Evolutionary conservation across 1,140 invertebrate species (phyloP), one percentile per base, ranked within the genome.

Genomic region (Camponotus pennsylvanicus): DNA sequence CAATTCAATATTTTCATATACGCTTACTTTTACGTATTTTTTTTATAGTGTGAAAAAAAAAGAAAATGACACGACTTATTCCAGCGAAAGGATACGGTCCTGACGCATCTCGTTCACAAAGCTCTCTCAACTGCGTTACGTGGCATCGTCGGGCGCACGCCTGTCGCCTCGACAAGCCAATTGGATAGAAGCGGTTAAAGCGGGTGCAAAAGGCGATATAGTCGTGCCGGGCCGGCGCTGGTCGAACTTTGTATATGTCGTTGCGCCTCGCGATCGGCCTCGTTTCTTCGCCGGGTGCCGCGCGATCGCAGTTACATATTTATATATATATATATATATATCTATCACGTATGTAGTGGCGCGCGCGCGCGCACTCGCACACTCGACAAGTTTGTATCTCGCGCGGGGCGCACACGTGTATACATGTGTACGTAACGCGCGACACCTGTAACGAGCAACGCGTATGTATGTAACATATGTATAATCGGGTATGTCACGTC

Each of bases 121-220:
- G 84, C 34, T 85, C 70, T 73, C 67, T 37, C 70, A 80, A 59
- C 52, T 76, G 69, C 61, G 75, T 85, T 73, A 45, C 69, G 73
- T 79, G 73, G 45, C 37, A 63, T 45, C 45, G 55, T 59, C 49
- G 49, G 49, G 49, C 49, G 59, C 79, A 52, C 79, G 71, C 66
- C 9, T 59, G 61, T 18, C n/a, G 67, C 75, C 66, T 87, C 52
- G 59, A 78, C 27, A 71, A 86, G 37, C 71, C 79, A 73, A 88
- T 86, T 87, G 71, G 64, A 40, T 52, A 84, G 34, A 40, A 63
- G 64, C 37, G 86, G 77, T 82, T 49, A 86, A 42, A 88, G 66
- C 49, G 52, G 49, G 49, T 18, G 49, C 49, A 52, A 52, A 52
- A 52, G 49, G 49, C 49, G 49, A 52, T 49, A 71, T 5, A 86